Percentiles rank a stretch among this genome's conserved stretches.
Evolutionary conservation across 1,140 invertebrate species (phyloP).

Genomic region (Drosophila ananassae): DNA sequence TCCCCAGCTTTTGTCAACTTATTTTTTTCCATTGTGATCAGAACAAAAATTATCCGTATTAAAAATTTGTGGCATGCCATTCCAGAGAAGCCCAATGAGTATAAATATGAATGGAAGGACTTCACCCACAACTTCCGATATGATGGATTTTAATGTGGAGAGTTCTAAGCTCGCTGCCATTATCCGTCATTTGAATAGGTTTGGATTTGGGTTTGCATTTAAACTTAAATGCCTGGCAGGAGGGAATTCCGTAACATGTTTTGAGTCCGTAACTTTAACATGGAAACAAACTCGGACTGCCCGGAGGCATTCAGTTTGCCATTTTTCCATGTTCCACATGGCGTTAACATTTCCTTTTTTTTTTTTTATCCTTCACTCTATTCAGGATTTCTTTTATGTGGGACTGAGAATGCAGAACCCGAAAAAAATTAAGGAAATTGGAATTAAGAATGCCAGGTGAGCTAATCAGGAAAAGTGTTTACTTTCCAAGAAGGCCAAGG

Average conservation of each 20-base stretch:
- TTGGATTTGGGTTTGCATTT: conserved; percentile 8
- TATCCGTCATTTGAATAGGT: conserved; percentile 1
- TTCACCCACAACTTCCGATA: conserved; percentile 16
- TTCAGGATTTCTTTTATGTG: background rate
- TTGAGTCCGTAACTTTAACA: conserved; percentile 14
- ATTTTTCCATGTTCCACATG: conserved; percentile 16
- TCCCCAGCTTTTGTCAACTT: conserved; percentile 26
- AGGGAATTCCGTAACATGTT: background rate
- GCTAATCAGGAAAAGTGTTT: conserved; percentile 1
- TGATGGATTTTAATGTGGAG: conserved; percentile 20
- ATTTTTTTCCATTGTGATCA: conserved; percentile 7
- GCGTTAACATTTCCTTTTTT: background rate
- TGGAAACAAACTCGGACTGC: conserved; percentile 7
- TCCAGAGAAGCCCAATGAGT: conserved; percentile 3
- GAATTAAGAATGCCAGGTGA: conserved; percentile 23
- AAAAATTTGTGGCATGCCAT: conserved; percentile 25
- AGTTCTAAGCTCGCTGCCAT: conserved; percentile 5
- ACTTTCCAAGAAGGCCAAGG: background rate
- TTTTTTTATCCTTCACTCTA: background rate
- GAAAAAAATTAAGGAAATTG: conserved; percentile 1
- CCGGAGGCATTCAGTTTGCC: conserved; percentile 4
- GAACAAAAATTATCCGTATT: conserved; percentile 28
- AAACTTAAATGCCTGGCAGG: conserved; percentile 26
- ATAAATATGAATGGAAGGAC: background rate
- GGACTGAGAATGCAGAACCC: background rate